Conservation (phyloP, 2,888 invertebrate genomes). For the Dichetophora obliterata region DNA sequence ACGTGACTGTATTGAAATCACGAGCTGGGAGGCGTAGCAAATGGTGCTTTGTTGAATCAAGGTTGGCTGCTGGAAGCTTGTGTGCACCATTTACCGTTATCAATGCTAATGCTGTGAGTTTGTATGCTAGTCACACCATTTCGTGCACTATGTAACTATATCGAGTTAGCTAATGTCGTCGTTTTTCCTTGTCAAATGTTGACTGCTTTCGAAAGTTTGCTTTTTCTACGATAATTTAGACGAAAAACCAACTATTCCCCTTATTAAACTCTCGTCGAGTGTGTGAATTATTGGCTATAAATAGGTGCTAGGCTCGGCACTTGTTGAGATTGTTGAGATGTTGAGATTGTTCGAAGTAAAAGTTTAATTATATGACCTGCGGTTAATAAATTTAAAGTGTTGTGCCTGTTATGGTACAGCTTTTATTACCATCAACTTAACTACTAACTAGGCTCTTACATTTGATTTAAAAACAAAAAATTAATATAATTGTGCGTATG, state of each 20-base stretch:
- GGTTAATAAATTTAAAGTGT: not conserved
- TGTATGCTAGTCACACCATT: conserved; percentile 22
- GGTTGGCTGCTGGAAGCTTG: not conserved
- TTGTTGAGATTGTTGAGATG: not conserved
- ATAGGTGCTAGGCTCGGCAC: not conserved
- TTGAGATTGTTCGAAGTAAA: not conserved
- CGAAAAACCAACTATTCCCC: not conserved
- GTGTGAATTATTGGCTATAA: not conserved
- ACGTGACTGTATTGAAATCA: not conserved
- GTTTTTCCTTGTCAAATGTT: not conserved
- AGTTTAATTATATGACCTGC: conserved; percentile 24
- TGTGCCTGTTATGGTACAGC: no score
- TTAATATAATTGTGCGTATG: not conserved
- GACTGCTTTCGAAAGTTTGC: not conserved
- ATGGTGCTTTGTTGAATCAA: not conserved
- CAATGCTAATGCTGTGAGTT: conserved; percentile 30
- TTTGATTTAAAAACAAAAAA: not conserved
- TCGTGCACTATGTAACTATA: no score
- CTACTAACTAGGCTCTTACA: no score
- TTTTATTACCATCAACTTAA: no score
- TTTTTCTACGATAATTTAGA: not conserved
- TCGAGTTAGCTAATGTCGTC: not conserved
- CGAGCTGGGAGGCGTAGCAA: no score
- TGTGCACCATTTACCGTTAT: conserved; percentile 27
- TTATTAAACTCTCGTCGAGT: not conserved